phyloP scores from a whole-genome alignment of 2,113 vertebrate species.

The Cyphomyrus discorhynchus region DNA sequence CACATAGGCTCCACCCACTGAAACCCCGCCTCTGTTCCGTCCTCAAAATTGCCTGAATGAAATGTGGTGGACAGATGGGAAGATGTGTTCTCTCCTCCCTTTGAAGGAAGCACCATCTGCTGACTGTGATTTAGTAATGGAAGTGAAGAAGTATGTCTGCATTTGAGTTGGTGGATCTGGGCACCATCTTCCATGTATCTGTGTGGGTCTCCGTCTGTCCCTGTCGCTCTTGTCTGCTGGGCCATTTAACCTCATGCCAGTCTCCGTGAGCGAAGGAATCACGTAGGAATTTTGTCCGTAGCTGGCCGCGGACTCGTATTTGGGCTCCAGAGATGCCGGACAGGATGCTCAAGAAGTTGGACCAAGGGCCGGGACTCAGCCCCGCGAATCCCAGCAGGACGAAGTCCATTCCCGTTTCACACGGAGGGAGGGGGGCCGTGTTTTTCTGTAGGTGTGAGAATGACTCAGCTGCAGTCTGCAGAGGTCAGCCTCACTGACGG shows the following conservation, averaged over 20 bases:
- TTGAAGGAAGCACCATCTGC: background rate
- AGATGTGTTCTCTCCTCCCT: background rate
- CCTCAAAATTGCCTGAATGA: background rate
- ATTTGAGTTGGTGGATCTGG: background rate
- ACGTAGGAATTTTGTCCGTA: background rate
- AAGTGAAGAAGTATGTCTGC: conserved; percentile 16
- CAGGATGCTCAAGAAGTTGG: background rate
- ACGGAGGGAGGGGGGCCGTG: background rate
- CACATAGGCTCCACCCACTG: background rate
- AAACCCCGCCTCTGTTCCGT: background rate
- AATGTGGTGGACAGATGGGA: background rate
- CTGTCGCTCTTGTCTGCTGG: background rate
- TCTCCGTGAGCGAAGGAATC: background rate
- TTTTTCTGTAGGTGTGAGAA: conserved; percentile 5
- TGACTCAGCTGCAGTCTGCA: background rate
- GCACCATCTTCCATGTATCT: background rate
- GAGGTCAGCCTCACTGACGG: background rate
- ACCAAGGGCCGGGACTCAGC: background rate
- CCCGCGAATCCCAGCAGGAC: background rate
- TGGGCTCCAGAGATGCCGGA: background rate
- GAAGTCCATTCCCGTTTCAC: background rate
- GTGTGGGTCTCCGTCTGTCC: conserved; percentile 2
- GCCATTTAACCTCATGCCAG: background rate
- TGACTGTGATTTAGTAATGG: conserved; percentile 15
- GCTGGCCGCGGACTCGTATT: background rate